Evolutionary conservation across 1,140 invertebrate genomes (phyloP).

Genomic region (Papilio xuthus): DNA sequence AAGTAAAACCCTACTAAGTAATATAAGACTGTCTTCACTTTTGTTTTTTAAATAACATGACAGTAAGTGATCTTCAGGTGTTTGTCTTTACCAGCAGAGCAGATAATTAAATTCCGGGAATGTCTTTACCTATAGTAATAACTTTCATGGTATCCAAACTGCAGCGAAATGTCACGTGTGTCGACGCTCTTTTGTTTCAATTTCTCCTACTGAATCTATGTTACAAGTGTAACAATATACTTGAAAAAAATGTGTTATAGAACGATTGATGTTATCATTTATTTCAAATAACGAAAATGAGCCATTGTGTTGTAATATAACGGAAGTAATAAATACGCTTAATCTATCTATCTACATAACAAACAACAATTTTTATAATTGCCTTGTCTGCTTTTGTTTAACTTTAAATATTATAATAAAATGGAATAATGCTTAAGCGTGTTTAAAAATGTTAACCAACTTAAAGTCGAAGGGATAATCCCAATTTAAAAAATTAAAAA

Average conservation of each 20-base stretch:
- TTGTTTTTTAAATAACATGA: too few species aligned
- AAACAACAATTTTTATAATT: too few species aligned
- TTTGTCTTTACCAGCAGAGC: neutral
- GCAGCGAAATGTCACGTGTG: neutral
- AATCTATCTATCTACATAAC: too few species aligned
- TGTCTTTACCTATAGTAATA: neutral
- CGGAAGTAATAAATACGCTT: too few species aligned
- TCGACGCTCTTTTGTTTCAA: neutral
- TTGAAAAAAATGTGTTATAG: too few species aligned
- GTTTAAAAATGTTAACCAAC: slow-evolving; percentile 15
- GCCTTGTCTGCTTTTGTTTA: neutral
- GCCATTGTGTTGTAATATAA: too few species aligned
- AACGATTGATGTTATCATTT: too few species aligned
- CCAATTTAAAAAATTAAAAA: slow-evolving; percentile 34
- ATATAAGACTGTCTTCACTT: too few species aligned
- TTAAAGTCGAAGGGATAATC: slow-evolving; percentile 23
- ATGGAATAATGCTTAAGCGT: neutral
- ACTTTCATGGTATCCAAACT: neutral
- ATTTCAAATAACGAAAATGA: too few species aligned
- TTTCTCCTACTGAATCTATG: too few species aligned
- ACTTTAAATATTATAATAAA: slow-evolving; percentile 7
- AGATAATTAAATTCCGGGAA: neutral
- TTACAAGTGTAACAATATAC: too few species aligned
- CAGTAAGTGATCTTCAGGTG: neutral
- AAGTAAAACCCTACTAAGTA: too few species aligned